A percentile compares a stretch with the other conserved stretches of the same genome.
Evolutionary conservation across 2,797 vertebrate species (phyloP).

Genomic region (Syngnathus rostellatus): DNA sequence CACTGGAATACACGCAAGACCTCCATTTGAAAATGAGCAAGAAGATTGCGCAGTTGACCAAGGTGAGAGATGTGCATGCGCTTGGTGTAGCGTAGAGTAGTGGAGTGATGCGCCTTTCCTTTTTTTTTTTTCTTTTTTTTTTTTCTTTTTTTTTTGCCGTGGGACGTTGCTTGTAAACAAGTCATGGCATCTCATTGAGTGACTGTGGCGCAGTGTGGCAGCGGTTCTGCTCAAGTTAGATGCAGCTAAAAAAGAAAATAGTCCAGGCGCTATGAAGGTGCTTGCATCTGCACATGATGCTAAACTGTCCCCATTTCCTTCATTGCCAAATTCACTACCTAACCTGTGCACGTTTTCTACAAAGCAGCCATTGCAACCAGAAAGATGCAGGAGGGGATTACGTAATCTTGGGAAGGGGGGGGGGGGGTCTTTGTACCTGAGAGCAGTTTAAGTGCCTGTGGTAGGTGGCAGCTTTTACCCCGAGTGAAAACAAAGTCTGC

Average conservation of each 20-base stretch:
- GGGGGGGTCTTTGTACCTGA: slow-evolving; percentile 43
- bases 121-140: neutral
- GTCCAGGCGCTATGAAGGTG: neutral
- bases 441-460: neutral
- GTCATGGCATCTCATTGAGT: neutral
- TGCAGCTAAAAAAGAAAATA: neutral
- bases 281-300: neutral
- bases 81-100: neutral
- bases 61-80: slow-evolving; percentile 47
- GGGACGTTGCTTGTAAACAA: slow-evolving; percentile 5
- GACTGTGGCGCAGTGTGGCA: slow-evolving; percentile 1
- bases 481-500: neutral
- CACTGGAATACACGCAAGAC: slow-evolving; percentile 70
- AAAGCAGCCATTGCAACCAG: slow-evolving; percentile 10
- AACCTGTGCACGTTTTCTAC: slow-evolving; percentile 18
- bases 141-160: neutral
- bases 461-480: slow-evolving; percentile 26
- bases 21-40: slow-evolving; percentile 76
- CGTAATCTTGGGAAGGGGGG: slow-evolving; percentile 45
- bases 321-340: slow-evolving; percentile 4
- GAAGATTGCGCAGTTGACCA: slow-evolving; percentile 74
- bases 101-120: neutral
- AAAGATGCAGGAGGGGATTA: slow-evolving; percentile 27
- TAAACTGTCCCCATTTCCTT: neutral
- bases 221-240: neutral